Evolutionary conservation across 2,888 invertebrate genomes (phyloP).

Genomic region (Dione vanillae): DNA sequence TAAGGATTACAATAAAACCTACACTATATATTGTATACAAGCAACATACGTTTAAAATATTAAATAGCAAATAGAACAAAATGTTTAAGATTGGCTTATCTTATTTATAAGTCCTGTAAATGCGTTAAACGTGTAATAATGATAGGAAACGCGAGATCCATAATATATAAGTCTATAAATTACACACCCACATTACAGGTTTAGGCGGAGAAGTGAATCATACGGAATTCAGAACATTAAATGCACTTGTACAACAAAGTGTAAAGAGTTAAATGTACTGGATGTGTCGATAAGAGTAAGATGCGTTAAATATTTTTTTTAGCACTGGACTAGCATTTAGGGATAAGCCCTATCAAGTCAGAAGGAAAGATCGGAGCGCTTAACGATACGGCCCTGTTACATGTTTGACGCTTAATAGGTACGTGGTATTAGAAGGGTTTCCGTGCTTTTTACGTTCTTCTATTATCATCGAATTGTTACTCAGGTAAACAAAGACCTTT

Average conservation of each 20-base stretch:
- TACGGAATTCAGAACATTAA: slow-evolving; percentile 42
- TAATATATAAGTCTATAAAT: slow-evolving; percentile 34
- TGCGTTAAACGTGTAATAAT: slow-evolving; percentile 37
- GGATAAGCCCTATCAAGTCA: no score
- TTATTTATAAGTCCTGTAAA: slow-evolving; percentile 35
- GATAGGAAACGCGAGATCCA: slow-evolving; percentile 34
- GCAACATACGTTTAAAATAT: slow-evolving; percentile 17
- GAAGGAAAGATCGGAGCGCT: no score
- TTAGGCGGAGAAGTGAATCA: slow-evolving; percentile 44
- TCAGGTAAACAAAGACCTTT: no score
- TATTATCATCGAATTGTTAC: no score
- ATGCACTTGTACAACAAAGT: slow-evolving; percentile 43
- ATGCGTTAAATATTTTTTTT: no score
- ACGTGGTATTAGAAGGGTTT: no score
- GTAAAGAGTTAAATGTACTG: slow-evolving; percentile 25
- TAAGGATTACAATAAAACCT: neutral
- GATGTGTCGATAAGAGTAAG: slow-evolving; percentile 24
- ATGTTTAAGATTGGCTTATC: slow-evolving; percentile 28
- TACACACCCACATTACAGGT: slow-evolving; percentile 37
- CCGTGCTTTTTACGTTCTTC: no score
- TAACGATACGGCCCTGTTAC: no score
- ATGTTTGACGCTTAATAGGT: no score
- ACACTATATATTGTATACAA: neutral
- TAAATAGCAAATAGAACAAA: slow-evolving; percentile 22
- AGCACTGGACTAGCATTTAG: no score